Percentiles rank a stretch among this genome's conserved stretches.
Conservation (phyloP, 1,140 invertebrate species). For the Phortica variegata region DNA sequence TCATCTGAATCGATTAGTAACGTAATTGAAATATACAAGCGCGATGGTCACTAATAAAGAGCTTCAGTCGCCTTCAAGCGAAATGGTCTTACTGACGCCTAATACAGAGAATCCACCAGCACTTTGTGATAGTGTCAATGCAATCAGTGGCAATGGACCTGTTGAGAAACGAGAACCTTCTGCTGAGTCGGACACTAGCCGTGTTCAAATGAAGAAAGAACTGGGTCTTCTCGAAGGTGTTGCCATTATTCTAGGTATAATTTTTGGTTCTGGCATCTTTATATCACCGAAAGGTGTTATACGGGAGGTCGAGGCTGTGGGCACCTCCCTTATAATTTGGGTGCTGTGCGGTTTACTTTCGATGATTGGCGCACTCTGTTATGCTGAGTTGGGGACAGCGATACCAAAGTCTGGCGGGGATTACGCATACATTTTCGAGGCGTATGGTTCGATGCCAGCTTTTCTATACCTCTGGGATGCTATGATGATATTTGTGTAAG, state of each 20-base stretch:
- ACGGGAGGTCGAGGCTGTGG: conserved; percentile 81
- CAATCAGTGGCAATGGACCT: neutral
- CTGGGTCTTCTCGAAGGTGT: conserved; percentile 82
- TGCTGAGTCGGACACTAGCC: conserved; percentile 40
- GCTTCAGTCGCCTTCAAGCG: conserved; percentile 50
- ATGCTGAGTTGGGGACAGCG: conserved; percentile 87
- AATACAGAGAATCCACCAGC: conserved; percentile 30
- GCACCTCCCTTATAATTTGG: conserved; percentile 88
- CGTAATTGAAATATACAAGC: neutral
- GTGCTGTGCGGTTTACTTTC: conserved; percentile 80
- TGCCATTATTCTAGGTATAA: conserved; percentile 84
- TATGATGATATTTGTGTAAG: conserved; percentile 78
- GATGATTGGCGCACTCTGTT: conserved; percentile 89
- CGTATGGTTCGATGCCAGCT: conserved; percentile 89
- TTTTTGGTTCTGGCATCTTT: conserved; percentile 92
- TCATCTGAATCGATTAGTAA: neutral
- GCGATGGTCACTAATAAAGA: conserved; percentile 32
- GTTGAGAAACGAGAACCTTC: conserved; percentile 33
- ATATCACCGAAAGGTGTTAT: conserved; percentile 95
- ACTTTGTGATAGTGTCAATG: conserved; percentile 4
- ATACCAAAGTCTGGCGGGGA: conserved; percentile 88
- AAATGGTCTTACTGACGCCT: conserved; percentile 51
- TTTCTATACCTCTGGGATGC: conserved; percentile 94
- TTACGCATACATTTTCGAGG: conserved; percentile 88
- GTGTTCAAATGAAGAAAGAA: conserved; percentile 74